Conservation (phyloP, 1,140 invertebrate genomes). For the Drosophila melanogaster region DNA sequence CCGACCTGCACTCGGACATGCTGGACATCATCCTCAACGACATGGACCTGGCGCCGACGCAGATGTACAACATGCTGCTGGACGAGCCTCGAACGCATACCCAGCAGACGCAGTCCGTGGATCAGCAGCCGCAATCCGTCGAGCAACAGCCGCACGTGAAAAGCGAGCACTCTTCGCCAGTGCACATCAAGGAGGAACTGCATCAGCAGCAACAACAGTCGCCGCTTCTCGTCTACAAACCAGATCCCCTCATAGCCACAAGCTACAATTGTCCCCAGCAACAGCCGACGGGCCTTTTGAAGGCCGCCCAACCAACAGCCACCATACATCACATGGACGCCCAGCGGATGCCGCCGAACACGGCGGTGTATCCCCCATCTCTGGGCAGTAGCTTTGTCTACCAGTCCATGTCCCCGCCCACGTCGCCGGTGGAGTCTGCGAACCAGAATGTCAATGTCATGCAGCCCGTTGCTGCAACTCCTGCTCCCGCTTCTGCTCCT, state of each 20-base stretch:
- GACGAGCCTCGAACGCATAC: slow-evolving; percentile 30
- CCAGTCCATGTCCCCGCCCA: slow-evolving; percentile 45
- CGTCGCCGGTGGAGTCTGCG: slow-evolving; percentile 22
- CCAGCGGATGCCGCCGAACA: slow-evolving; percentile 31
- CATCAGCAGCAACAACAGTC: slow-evolving; percentile 26
- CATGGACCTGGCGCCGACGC: slow-evolving; percentile 61
- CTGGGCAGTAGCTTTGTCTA: slow-evolving; percentile 50
- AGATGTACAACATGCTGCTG: slow-evolving; percentile 53
- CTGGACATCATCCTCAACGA: slow-evolving; percentile 71
- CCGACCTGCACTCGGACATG: slow-evolving; percentile 75
- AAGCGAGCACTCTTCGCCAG: slow-evolving; percentile 57
- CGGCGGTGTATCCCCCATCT: slow-evolving; percentile 16
- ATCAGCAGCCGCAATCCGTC: slow-evolving; percentile 16
- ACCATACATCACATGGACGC: slow-evolving; percentile 72
- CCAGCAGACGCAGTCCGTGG: slow-evolving; percentile 13
- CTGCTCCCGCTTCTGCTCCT: background rate
- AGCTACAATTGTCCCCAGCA: slow-evolving; percentile 44
- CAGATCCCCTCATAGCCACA: slow-evolving; percentile 66
- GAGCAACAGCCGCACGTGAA: slow-evolving; percentile 42
- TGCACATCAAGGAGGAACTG: slow-evolving; percentile 66
- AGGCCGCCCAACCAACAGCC: slow-evolving; percentile 53
- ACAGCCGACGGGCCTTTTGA: slow-evolving; percentile 26
- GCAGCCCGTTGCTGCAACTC: slow-evolving; percentile 18
- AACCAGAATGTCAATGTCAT: slow-evolving; percentile 16
- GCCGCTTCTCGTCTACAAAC: slow-evolving; percentile 51